These are phyloP conservation scores for Trematocara zebra DNA, from an alignment of 2,113 vertebrate genomes.

Conservation along the genomic window DNA sequence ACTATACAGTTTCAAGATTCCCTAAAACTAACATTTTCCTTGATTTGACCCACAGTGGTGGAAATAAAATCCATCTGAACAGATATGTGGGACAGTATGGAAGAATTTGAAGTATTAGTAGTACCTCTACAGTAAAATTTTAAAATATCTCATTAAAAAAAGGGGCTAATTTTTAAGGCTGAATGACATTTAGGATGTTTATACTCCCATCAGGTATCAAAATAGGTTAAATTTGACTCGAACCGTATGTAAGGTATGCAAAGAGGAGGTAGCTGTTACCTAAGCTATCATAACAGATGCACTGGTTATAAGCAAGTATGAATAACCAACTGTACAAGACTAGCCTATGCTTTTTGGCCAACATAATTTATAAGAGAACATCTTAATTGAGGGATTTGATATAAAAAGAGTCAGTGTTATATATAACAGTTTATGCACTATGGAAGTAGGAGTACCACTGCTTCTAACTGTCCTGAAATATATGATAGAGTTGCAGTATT, in stretches of 20 bases:
- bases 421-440: not conserved
- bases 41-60: not conserved
- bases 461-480: not conserved
- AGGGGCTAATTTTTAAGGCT: not conserved
- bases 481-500: not conserved
- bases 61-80: not conserved
- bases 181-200: not conserved
- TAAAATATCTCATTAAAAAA: not conserved
- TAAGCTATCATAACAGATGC: not conserved
- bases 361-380: not conserved
- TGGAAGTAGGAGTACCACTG: not conserved
- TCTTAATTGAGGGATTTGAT: not conserved
- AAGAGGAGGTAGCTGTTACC: not conserved
- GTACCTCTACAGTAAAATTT: not conserved
- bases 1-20: not conserved
- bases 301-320: not conserved
- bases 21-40: not conserved
- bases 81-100: not conserved
- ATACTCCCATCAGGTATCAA: not conserved
- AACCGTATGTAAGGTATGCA: not conserved
- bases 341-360: not conserved
- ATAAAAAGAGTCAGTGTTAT: not conserved
- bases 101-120: not conserved
- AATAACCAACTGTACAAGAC: not conserved
- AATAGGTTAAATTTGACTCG: not conserved